These are phyloP conservation scores for Myocastor coypus DNA, from an alignment of 2,113 vertebrate species.

Conservation along the genomic window DNA sequence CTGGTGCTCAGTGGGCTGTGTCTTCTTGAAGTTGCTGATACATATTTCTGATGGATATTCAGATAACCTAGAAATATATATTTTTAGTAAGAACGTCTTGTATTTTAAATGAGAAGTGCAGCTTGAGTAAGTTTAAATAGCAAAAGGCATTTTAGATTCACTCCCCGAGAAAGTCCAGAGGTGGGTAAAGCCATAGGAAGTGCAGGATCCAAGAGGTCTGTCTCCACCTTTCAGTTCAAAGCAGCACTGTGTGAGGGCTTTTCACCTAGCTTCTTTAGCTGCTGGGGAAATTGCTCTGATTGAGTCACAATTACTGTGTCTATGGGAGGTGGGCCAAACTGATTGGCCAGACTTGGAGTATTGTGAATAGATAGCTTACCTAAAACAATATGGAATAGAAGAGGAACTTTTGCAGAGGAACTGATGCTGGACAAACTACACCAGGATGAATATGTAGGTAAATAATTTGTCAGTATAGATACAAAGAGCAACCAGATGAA, in stretches of 20 bases:
- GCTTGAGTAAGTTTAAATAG: constrained; percentile 6
- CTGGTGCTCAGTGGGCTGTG: not conserved
- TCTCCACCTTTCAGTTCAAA: not conserved
- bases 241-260: not conserved
- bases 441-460: not conserved
- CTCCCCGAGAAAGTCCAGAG: not conserved
- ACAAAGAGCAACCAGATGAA: not conserved
- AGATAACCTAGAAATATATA: not conserved
- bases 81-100: not conserved
- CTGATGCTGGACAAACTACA: not conserved
- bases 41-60: not conserved
- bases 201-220: not conserved
- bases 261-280: not conserved
- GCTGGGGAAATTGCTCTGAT: not conserved
- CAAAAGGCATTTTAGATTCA: not conserved
- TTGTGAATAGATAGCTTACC: not conserved
- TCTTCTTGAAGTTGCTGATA: not conserved
- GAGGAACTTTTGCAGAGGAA: not conserved
- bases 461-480: not conserved
- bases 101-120: constrained; percentile 16
- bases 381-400: not conserved
- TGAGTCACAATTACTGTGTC: not conserved
- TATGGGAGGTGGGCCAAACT: too few relatives aligned
- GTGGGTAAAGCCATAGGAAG: not conserved
- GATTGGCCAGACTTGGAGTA: not conserved